Evolutionary conservation across 2,888 invertebrate genomes (phyloP), one percentile per base, ranked within the genome.

Genomic region (Cyrtodaria siliqua): DNA sequence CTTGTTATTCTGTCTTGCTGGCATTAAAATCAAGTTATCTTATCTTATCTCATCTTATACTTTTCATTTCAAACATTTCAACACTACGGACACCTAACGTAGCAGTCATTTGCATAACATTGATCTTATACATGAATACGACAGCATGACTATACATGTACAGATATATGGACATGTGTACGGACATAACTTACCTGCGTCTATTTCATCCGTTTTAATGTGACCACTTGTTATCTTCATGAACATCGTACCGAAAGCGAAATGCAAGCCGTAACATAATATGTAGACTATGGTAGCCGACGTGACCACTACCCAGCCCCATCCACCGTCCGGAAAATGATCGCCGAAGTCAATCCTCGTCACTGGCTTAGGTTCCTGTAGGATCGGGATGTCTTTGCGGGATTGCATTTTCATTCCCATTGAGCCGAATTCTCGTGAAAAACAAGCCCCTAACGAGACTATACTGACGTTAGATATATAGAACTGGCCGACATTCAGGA

Each of bases 321-420:
- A 97, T 0, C 96, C 97, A 8, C 96, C 93, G 93, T 97, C 97
- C 38, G 97, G 97, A 93, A 97, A 97, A 93, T 97, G 97, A 90
- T 97, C 88, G 23, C 90, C 90, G 66, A 90, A 88, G 81, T 91
- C 87, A 27, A 89, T 83, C 59, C 87, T 81, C 56, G 87, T 86
- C 49, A 81, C 82, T 20, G 84, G 77, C 49, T 84, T 84, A 29
- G 80, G 73, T 60, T 86, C 85, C 29, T 77, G 80, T 38, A 80
- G 67, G 24, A 77, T 77, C 29, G 81, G 75, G 66, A 78, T 77
- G 64, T 83, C 80, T 61, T 81, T 77, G 49, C 82, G 82, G 29
- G 83, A 78, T 72, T 82, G 79, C 74, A 81, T 83, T 74, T 83
- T 84, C 76, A 82, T 83, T 79, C 81, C 81, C 75, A 84, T 79